Evolutionary conservation across 1,140 invertebrate genomes (phyloP), one percentile per base, ranked within the genome.

Genomic region (Bombus breviceps): DNA sequence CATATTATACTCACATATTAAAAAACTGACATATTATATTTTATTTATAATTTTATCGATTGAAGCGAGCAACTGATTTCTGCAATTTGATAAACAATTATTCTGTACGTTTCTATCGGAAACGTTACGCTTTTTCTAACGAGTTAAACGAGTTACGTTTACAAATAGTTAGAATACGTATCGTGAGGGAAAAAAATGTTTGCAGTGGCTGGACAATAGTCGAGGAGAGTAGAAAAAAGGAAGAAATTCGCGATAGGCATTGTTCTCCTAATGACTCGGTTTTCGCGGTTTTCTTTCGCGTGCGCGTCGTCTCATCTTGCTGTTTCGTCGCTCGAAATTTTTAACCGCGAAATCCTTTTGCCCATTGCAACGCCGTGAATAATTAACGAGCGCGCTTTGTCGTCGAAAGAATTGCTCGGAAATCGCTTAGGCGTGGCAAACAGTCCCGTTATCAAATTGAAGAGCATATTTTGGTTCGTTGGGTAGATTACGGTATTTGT

Each of bases 191-290:
- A 43, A 43, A 71, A 47, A 47, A n/a, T 69, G 76, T 79, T 79
- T 59, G 66, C 59, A 32, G 43, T 28, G 9, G 10, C 10, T 43
- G 83, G 76, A 79, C 83, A 84, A 80, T 84, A 43, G 53, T n/a
- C 81, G 18, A 4, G 5, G 10, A 18, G 22, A 1, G 37, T 28
- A 39, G 37, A 15, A 64, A 69, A 68, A 28, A 12, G 37, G n/a
- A 80, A 47, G n/a, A 79, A 84, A 83, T 76, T 43, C 53, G 53
- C 75, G 75, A 78, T 84, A 71, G 83, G n/a, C 68, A 84, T 84
- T 84, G 83, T 84, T 84, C 68, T 22, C 76, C 22, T 84, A 84
- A 84, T 84, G 83, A 80, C 76, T 79, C 39, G 76, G 66, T 79
- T 84, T 72, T 62, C 37, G 83, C 39, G 76, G 83, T 84, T 80